Conservation (phyloP, 2,888 invertebrate species). For the Tanypteryx hageni region DNA sequence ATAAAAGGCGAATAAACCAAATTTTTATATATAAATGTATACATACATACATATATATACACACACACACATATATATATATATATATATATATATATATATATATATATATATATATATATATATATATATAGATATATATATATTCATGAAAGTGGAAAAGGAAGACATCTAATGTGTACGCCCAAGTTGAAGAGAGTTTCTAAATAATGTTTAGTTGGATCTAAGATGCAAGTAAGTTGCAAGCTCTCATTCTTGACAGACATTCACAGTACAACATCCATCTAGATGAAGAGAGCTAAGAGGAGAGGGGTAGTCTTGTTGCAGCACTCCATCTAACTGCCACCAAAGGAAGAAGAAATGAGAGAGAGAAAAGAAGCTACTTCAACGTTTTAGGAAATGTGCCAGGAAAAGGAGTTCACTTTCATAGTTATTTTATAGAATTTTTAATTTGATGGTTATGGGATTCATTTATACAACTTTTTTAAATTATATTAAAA, state of each 20-base stretch:
- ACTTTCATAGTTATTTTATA: slow-evolving; percentile 54
- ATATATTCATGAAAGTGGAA: slow-evolving; percentile 42
- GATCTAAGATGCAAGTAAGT: slow-evolving; percentile 68
- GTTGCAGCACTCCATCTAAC: slow-evolving; percentile 65
- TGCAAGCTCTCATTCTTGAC: slow-evolving; percentile 69
- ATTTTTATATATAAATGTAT: slow-evolving; percentile 66
- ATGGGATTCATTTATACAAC: slow-evolving; percentile 61
- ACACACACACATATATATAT: slow-evolving; percentile 73
- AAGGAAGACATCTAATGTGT: slow-evolving; percentile 60
- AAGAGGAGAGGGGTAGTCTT: slow-evolving; percentile 66
- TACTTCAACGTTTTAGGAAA: slow-evolving; percentile 63
- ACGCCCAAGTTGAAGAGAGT: slow-evolving; percentile 72
- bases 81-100: slow-evolving; percentile 77
- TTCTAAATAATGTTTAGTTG: slow-evolving; percentile 67
- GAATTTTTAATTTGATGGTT: slow-evolving; percentile 56
- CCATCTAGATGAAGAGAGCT: slow-evolving; percentile 69
- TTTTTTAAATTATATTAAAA: slow-evolving; percentile 37
- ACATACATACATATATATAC: slow-evolving; percentile 69
- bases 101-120: slow-evolving; percentile 71
- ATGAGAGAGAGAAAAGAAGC: slow-evolving; percentile 64
- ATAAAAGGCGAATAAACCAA: slow-evolving; percentile 67
- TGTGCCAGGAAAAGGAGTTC: slow-evolving; percentile 64
- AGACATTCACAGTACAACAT: slow-evolving; percentile 70
- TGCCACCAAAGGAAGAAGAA: slow-evolving; percentile 63
- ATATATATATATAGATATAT: slow-evolving; percentile 58